These are phyloP conservation scores for Tineola bisselliella DNA, from an alignment of 2,888 invertebrate species.

Conservation along the genomic window DNA sequence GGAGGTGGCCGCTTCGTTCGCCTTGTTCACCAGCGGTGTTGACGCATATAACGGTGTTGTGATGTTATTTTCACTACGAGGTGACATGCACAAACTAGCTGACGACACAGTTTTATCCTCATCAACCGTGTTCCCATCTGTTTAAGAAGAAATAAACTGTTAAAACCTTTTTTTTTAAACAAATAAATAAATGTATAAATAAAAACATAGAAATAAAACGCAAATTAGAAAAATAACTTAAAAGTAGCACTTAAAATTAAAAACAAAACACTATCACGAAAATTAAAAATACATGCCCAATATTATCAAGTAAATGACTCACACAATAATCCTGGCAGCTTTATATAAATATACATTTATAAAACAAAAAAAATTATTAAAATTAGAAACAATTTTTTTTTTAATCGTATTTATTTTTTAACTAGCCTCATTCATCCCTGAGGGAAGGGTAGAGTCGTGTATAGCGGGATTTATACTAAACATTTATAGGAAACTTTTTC, in stretches of 20 bases:
- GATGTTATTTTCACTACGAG: slow-evolving; percentile 22
- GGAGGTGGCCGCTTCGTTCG: slow-evolving; percentile 10
- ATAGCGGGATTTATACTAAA: slow-evolving; percentile 30
- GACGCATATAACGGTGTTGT: slow-evolving; percentile 29
- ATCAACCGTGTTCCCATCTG: slow-evolving; percentile 21
- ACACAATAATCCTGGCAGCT: slow-evolving; percentile 6
- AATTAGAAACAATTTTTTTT: not conserved
- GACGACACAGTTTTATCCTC: slow-evolving; percentile 53
- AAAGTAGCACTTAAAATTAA: slow-evolving; percentile 1
- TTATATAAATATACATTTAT: not conserved
- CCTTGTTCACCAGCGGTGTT: slow-evolving; percentile 30
- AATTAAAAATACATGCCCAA: not conserved
- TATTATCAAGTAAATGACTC: not conserved
- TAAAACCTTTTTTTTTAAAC: not conserved
- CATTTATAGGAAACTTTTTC: not conserved
- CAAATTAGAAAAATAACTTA: not conserved
- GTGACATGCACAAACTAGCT: slow-evolving; percentile 54
- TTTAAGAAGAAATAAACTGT: not conserved
- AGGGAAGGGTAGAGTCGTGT: slow-evolving; percentile 42
- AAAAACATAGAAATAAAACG: not conserved
- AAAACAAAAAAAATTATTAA: not conserved
- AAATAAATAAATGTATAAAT: not conserved
- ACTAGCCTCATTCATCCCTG: slow-evolving; percentile 41
- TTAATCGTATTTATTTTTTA: slow-evolving; percentile 46
- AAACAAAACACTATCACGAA: not conserved